Base-by-base conservation (phyloP, 1,140 invertebrate species). In the Monomorium pharaonis region DNA sequence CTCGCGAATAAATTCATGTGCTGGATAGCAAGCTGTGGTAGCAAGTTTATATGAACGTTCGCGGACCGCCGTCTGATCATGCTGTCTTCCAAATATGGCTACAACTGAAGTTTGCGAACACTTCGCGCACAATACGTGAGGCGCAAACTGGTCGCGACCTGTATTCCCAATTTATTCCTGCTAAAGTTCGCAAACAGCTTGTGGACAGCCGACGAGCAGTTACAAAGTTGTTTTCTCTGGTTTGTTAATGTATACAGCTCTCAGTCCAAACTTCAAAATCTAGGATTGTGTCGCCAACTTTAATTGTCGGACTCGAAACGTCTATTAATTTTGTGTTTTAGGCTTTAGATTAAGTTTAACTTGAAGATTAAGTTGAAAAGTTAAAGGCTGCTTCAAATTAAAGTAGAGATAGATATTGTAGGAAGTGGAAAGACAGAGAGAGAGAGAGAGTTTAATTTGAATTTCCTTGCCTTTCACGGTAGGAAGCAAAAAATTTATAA, bases 91-190 rank as follows among this genome's bases (percentile, higher is more conserved):
- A 54, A 72, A 72, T 80, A 80, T 80, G 62, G 76, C 37, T 42
- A 72, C 37, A 44, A 30, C 37, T 81, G 51, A 58, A 72, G 78
- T 83, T 83, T 24, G 37, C n/a, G 67, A 33, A 72, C 78, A 72
- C 51, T 83, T 83, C 6, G 76, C 44, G 60, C 44, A 49, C 58
- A 44, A 81, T 72, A 70, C 78, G 49, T 44, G 33, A 60, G 65
- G 33, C 37, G 65, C 37, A 83, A 72, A 72, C 78, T 72, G 78
- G 37, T 72, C 67, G 51, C 78, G 78, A 83, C 67, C 65, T 58
- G 78, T 83, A 83, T 83, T 72, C 67, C 67, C 78, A 83, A 83
- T 72, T 83, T 83, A 72, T 72, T 69, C 67, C 24, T 58, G 67
- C 24, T 44, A 27, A 83, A 83, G 78, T 83, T 83, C 54, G 78